Base-by-base conservation (phyloP, 2,888 invertebrate species). In the Archips xylosteana region DNA sequence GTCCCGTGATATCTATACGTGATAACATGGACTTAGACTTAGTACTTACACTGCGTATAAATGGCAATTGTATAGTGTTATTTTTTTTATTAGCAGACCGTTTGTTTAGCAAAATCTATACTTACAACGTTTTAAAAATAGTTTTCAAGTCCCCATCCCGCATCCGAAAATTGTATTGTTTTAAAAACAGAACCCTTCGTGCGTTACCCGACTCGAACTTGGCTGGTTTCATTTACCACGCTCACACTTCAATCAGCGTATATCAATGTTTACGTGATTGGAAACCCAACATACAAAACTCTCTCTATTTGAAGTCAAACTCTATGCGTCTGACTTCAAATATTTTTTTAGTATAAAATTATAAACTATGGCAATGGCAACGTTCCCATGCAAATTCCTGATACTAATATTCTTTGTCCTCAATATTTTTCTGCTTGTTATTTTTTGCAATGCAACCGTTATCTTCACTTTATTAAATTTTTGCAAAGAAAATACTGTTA, bases 241-340 rank as follows among this genome's bases (percentile, higher is more conserved):
- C 9, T 15, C 54, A 54, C 15, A 15, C 15, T 51, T 45, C 70
- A 39, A 70, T 71, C 70, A 65, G 59, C 36, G 36, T 5, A 57
- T 10, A 62, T 39, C 64, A 47, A 36, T 23, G 47, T 39, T 39
- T 15, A n/a, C 69, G 42, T 13, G 62, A 70, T 70, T 69, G 69
- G 23, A 54, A 54, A 54, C 15, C 6, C 23, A 3, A 5, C 34
- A 34, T 6, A 42, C 2, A 49, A 45, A 23, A 36, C 64, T 59
- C 64, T 47, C 64, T 59, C 64, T 47, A 65, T 64, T 62, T n/a
- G n/a, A n/a, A n/a, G n/a, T 34, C 13, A 54, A 45, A 42, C 15
- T n/a, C 32, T 54, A 57, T 42, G 39, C 34, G 23, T 42, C 5
- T 36, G 6, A 23, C 15, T 32, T 9, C 0, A 42, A 62, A 62